phyloP scores from a whole-genome alignment of 2,888 invertebrate genomes.

The Ophion ventricosus region DNA sequence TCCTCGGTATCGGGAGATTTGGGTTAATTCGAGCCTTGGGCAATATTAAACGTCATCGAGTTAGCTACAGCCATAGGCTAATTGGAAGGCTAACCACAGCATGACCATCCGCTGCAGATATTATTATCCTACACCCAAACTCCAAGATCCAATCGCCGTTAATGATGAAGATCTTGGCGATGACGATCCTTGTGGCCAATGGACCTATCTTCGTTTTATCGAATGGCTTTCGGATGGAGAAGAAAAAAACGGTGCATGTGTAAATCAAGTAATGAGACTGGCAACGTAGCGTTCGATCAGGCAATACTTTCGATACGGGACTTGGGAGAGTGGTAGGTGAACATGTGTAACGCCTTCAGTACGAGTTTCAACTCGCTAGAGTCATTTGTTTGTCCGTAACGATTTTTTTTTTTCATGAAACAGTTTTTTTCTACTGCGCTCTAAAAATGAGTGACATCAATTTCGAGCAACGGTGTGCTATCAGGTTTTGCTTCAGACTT shows the following conservation, averaged over 20 bases:
- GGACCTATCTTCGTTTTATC: slow-evolving; percentile 1
- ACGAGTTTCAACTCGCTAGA: no score
- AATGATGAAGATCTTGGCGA: slow-evolving; percentile 58
- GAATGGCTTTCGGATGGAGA: not conserved
- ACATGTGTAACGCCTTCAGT: no score
- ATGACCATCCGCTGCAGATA: slow-evolving; percentile 41
- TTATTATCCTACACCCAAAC: slow-evolving; percentile 59
- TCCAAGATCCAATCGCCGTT: slow-evolving; percentile 61
- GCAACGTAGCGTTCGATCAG: no score
- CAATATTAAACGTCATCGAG: slow-evolving; percentile 43
- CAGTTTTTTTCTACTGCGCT: no score
- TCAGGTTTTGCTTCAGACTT: no score
- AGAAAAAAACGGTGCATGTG: not conserved
- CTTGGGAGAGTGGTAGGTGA: no score
- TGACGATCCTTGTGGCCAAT: slow-evolving; percentile 13
- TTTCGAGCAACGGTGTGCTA: no score
- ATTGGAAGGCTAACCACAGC: slow-evolving; percentile 69
- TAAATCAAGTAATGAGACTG: no score
- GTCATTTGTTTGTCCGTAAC: no score
- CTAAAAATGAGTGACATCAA: no score
- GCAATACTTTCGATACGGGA: no score
- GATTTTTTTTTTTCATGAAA: no score
- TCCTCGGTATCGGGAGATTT: slow-evolving; percentile 36
- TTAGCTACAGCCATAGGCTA: slow-evolving; percentile 51
- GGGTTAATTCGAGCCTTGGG: slow-evolving; percentile 60